Evolutionary conservation across 2,797 vertebrate species (phyloP).

Genomic region (Chromis chromis): DNA sequence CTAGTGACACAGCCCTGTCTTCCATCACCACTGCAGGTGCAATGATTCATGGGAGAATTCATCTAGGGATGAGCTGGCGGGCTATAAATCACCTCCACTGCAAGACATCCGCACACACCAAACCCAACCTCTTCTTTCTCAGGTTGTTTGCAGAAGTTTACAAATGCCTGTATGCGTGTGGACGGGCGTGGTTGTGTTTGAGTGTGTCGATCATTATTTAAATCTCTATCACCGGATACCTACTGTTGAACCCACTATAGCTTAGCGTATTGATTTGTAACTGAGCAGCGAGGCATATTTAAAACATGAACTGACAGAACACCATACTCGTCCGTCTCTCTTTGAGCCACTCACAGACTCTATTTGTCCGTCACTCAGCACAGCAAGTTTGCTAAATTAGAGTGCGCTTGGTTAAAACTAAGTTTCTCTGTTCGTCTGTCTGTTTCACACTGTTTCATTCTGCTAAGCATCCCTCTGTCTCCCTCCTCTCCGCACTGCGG

Average conservation of each 20-base stretch:
- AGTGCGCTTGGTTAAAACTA: constrained; percentile 47
- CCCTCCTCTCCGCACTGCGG: constrained; percentile 73
- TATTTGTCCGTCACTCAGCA: constrained; percentile 40
- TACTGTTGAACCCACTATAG: constrained; percentile 43
- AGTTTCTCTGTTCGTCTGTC: constrained; percentile 44
- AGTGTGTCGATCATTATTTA: constrained; percentile 64
- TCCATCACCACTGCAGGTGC: constrained; percentile 72
- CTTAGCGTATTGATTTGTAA: constrained; percentile 64
- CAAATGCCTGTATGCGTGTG: constrained; percentile 13
- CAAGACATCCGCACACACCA: constrained; percentile 60
- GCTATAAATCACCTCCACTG: constrained; percentile 78
- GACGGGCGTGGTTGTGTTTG: constrained; percentile 45
- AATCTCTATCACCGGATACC: constrained; percentile 59
- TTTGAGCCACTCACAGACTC: constrained; percentile 28
- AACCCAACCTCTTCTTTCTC: constrained; percentile 44
- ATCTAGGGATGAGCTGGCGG: constrained; percentile 69
- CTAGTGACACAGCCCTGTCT: constrained; percentile 64
- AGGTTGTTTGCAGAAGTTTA: constrained; percentile 60
- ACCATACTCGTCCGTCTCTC: constrained; percentile 1
- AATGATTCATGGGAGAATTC: constrained; percentile 82
- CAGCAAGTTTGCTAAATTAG: constrained; percentile 20
- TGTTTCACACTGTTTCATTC: constrained; percentile 41
- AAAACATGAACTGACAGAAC: constrained; percentile 66
- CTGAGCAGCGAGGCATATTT: constrained; percentile 63
- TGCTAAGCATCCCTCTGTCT: constrained; percentile 47